Base-by-base conservation (phyloP, 2,113 vertebrate genomes). In the Lamprotornis superbus region DNA sequence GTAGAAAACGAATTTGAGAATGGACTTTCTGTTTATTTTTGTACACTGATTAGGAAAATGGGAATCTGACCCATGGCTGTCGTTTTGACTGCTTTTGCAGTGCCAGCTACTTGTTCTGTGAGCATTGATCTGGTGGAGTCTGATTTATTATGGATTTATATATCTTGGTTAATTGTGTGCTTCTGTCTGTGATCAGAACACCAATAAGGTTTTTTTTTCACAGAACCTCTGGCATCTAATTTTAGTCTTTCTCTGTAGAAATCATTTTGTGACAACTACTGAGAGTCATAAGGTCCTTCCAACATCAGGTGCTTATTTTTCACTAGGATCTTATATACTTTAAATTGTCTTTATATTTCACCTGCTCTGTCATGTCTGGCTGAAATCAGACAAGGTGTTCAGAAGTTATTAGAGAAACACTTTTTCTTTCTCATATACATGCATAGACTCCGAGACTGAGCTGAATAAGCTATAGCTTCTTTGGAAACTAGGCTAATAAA, bases 271-370 rank as follows among this genome's bases (percentile, higher is more conserved):
- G 78, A 88, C 49, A 68, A 18, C 69, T 79, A 12, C 30, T 40
- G 56, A 83, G 75, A 91, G 44, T 75, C 46, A 46, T 71, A 91
- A 93, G 44, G 65, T 89, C 73, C 74, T 95, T 83, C 65, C 49
- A 90, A 76, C 40, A 57, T 23, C 67, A 76, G 49, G 44, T 76
- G 40, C 65, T 50, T 95, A 53, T 87, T 95, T 94, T 90, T 90
- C 70, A 65, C 46, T 40, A 53, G 85, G 57, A 56, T 12, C 31
- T 85, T 60, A 42, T 31, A 37, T 37, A 53, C n/a, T 94, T 85
- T 37, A 91, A 82, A 87, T 73, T 85, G 49, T 85, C 74, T 91
- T 82, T 90, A 33, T 89, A 64, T 88, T 90, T 94, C 42, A 91
- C 53, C 44, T 64, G 19, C 46, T 90, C 75, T 88, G 65, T 73